Evolutionary conservation across 92 coral and sea anemone species (phyloP).

Genomic region (Umimayanthus chanpuru): DNA sequence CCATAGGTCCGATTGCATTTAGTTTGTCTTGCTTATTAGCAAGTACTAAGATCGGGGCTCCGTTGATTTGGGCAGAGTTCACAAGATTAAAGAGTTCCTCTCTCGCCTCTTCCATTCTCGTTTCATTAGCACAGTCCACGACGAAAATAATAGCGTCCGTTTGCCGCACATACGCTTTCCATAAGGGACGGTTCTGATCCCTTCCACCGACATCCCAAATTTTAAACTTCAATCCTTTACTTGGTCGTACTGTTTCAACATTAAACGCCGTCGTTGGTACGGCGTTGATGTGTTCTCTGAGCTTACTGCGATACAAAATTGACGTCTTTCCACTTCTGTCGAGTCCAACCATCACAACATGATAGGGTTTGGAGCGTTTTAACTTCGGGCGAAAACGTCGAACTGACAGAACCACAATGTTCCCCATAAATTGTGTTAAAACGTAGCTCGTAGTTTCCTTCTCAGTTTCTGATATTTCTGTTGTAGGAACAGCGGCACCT

Average conservation of each 20-base stretch:
- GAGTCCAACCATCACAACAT: conserved; percentile 94
- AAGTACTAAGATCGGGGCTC: conserved; percentile 88
- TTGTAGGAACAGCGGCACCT: not conserved
- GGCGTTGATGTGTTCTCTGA: conserved; percentile 71
- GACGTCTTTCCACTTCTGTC: conserved; percentile 96
- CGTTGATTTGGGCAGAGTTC: conserved; percentile 92
- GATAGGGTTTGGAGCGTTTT: conserved; percentile 80
- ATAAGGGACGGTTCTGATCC: conserved; percentile 94
- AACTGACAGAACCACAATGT: conserved; percentile 67
- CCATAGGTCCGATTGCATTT: conserved; percentile 81
- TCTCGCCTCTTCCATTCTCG: conserved; percentile 91
- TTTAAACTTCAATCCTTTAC: conserved; percentile 84
- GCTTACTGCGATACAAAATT: conserved; percentile 90
- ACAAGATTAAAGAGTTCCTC: conserved; percentile 93
- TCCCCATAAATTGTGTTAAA: conserved; percentile 63
- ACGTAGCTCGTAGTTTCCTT: not conserved
- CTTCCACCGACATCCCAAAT: conserved; percentile 98
- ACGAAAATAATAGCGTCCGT: conserved; percentile 92
- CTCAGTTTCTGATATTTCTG: not conserved
- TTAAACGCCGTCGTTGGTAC: conserved; percentile 93
- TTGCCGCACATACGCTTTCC: conserved; percentile 94
- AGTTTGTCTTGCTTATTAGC: conserved; percentile 96
- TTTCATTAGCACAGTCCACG: conserved; percentile 91
- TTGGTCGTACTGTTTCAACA: conserved; percentile 89
- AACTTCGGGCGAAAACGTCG: conserved; percentile 80